phyloP scores from a whole-genome alignment of 2,888 invertebrate species.

The Megamerina dolium region DNA sequence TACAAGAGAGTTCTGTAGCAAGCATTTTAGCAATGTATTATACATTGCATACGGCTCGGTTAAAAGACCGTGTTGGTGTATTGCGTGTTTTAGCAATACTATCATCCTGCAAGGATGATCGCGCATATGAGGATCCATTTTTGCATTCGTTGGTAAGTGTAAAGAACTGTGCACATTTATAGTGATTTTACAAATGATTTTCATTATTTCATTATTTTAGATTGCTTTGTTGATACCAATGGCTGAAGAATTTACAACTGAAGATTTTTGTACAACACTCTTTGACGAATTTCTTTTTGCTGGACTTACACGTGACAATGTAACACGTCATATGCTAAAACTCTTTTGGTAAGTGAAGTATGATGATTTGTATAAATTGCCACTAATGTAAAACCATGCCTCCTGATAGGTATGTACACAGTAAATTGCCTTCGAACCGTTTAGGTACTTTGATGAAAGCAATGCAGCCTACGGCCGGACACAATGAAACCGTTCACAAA shows the following conservation, averaged over 20 bases:
- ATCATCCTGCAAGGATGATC: slow-evolving; percentile 83
- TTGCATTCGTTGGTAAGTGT: slow-evolving; percentile 73
- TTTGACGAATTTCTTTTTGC: slow-evolving; percentile 96
- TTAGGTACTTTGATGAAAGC: slow-evolving; percentile 67
- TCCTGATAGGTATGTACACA: slow-evolving; percentile 75
- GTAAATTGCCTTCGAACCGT: slow-evolving; percentile 69
- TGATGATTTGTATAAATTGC: too few relatives aligned
- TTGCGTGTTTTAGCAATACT: slow-evolving; percentile 83
- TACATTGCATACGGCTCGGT: slow-evolving; percentile 78
- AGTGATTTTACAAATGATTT: slow-evolving; percentile 3
- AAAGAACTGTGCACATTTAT: neutral
- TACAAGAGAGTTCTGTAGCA: slow-evolving; percentile 85
- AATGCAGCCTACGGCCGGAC: slow-evolving; percentile 61
- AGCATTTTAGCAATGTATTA: slow-evolving; percentile 94
- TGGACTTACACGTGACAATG: slow-evolving; percentile 82
- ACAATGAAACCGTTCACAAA: slow-evolving; percentile 77
- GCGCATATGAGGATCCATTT: slow-evolving; percentile 93
- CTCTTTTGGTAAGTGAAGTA: slow-evolving; percentile 74
- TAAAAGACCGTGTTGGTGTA: slow-evolving; percentile 72
- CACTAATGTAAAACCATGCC: too few relatives aligned
- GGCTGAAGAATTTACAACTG: slow-evolving; percentile 86
- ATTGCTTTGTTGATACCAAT: slow-evolving; percentile 74
- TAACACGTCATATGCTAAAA: slow-evolving; percentile 83
- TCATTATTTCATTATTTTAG: slow-evolving; percentile 19
- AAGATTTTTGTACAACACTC: slow-evolving; percentile 90